phyloP scores from a whole-genome alignment of 2,113 vertebrate genomes.

The Leucopsar rothschildi region DNA sequence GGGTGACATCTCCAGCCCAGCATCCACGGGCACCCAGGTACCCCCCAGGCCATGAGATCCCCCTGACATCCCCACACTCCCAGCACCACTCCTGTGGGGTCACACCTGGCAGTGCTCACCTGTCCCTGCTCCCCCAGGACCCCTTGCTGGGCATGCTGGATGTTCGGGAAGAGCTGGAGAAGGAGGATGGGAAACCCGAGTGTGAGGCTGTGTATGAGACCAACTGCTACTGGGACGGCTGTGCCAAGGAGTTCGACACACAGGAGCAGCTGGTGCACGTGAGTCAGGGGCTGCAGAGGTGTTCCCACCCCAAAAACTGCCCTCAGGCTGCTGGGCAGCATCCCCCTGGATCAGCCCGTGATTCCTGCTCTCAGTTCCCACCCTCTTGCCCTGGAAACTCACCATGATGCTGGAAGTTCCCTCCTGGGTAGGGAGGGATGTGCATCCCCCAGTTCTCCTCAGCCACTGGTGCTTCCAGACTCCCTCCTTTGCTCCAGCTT shows the following conservation, averaged over 20 bases:
- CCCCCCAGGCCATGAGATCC: rapidly evolving
- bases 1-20: conserved; percentile 90
- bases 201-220: conserved; percentile 91
- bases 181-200: conserved; percentile 91
- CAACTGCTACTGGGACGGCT: conserved; percentile 95
- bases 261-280: conserved; percentile 97
- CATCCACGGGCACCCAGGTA: conserved; percentile 94
- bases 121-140: conserved; percentile 71
- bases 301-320: background rate
- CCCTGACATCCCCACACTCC: rapidly evolving
- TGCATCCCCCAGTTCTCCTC: background rate
- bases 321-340: background rate
- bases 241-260: conserved; percentile 93
- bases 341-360: rapidly evolving
- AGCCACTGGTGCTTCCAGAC: background rate
- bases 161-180: conserved; percentile 89
- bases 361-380: background rate
- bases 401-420: rapidly evolving
- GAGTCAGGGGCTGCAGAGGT: conserved; percentile 38
- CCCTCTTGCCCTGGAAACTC: rapidly evolving
- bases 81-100: rapidly evolving
- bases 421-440: background rate
- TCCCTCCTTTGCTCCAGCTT: background rate
- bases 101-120: rapidly evolving
- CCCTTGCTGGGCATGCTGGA: conserved; percentile 88